Percentiles rank a stretch among this genome's conserved stretches.
These are phyloP conservation scores for Eupithecia vulgata DNA, from an alignment of 2,888 invertebrate species.

Conservation along the genomic window DNA sequence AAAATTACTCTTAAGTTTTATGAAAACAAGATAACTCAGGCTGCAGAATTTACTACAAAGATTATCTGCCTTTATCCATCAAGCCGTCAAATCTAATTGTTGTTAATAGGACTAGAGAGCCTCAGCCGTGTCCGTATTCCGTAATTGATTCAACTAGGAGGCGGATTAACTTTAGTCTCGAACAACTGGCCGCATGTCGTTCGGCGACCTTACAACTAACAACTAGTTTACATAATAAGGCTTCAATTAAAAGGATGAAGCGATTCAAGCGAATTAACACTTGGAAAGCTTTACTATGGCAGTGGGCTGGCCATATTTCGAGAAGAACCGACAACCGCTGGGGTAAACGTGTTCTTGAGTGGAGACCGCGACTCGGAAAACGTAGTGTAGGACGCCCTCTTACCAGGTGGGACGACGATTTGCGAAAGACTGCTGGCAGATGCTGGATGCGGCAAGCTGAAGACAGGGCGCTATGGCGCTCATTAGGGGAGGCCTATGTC, in stretches of 20 bases:
- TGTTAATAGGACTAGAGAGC: conserved; percentile 67
- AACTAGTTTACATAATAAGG: conserved; percentile 66
- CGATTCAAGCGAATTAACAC: conserved; percentile 66
- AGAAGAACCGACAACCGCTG: too few species aligned
- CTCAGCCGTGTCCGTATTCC: conserved; percentile 54
- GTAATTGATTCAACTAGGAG: conserved; percentile 74
- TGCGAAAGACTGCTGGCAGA: too few species aligned
- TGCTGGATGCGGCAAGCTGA: too few species aligned
- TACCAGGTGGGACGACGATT: too few species aligned
- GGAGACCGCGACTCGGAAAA: too few species aligned
- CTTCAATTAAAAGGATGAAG: conserved; percentile 77
- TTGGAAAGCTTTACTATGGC: conserved; percentile 52
- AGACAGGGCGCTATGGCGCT: too few species aligned
- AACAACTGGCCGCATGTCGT: conserved; percentile 60
- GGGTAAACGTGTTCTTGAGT: too few species aligned
- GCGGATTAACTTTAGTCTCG: conserved; percentile 68
- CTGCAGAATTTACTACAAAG: conserved; percentile 57
- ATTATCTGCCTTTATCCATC: conserved; percentile 63
- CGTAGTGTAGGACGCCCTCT: too few species aligned
- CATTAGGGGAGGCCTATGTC: too few species aligned
- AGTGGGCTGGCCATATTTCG: too few species aligned
- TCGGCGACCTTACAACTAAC: conserved; percentile 68
- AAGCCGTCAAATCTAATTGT: conserved; percentile 71
- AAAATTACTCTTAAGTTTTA: conserved; percentile 16
- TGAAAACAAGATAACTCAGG: conserved; percentile 41